Evolutionary conservation across 2,113 vertebrate genomes (phyloP).

Genomic region (Lepisosteus oculatus): DNA sequence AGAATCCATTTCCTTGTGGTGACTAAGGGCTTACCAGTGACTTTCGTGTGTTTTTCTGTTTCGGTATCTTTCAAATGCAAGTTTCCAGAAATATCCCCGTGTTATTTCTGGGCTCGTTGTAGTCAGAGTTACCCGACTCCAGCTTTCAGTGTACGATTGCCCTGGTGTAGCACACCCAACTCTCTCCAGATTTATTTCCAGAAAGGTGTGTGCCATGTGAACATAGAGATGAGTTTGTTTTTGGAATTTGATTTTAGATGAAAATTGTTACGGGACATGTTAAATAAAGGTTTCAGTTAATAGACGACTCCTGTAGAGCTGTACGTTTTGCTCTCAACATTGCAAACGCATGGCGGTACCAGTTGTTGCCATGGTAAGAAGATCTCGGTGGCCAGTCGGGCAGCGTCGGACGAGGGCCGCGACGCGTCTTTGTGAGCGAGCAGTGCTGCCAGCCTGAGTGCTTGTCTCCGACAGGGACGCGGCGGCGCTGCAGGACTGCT

Average conservation of each 20-base stretch:
- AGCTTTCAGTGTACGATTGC: constrained; percentile 33
- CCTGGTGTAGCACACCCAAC: constrained; percentile 57
- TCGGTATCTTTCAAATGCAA: too few species aligned
- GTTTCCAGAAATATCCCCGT: constrained; percentile 21
- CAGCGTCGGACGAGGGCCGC: too few species aligned
- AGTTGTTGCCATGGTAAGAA: too few species aligned
- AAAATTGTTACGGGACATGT: neutral
- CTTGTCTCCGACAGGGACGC: constrained; percentile 65
- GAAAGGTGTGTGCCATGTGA: constrained; percentile 27
- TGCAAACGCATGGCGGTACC: too few species aligned
- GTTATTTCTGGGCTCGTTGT: constrained; percentile 41
- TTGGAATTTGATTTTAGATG: neutral
- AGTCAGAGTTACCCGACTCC: constrained; percentile 10
- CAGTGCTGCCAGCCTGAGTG: constrained; percentile 32
- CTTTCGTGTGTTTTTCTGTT: too few species aligned
- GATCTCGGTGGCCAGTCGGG: too few species aligned
- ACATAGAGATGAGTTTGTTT: too few species aligned
- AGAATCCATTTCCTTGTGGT: too few species aligned
- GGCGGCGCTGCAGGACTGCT: constrained; percentile 51
- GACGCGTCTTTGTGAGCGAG: constrained; percentile 17
- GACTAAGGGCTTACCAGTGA: too few species aligned
- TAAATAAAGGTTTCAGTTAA: neutral
- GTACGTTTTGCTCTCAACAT: neutral
- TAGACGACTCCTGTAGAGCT: neutral
- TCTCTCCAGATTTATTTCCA: constrained; percentile 19